Conservation (phyloP, 2,888 invertebrate species). For the Metacarcinus magister region DNA sequence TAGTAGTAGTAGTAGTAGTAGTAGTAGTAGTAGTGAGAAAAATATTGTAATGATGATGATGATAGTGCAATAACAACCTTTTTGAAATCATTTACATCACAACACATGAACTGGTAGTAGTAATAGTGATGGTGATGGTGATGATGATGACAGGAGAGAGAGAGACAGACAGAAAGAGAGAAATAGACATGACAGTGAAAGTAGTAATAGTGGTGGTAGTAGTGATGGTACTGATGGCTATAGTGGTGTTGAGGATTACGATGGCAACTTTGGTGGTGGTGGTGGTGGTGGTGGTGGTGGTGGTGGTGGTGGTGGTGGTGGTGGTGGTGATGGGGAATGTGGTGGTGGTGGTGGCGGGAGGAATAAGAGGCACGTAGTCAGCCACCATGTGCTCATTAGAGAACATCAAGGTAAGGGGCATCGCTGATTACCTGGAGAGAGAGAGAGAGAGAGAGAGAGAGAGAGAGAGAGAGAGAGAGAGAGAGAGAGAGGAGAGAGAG, state of each 20-base stretch:
- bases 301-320: neutral
- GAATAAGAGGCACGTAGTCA: slow-evolving; percentile 38
- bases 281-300: neutral
- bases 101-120: neutral
- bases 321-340: slow-evolving; percentile 1
- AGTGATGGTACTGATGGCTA: neutral
- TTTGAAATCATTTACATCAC: no score
- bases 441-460: slow-evolving; percentile 42
- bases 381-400: slow-evolving; percentile 39
- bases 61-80: no score
- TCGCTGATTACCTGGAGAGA: slow-evolving; percentile 3
- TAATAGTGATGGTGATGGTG: neutral
- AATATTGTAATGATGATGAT: no score
- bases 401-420: neutral
- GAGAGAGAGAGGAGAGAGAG: neutral
- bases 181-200: neutral
- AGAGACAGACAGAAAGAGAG: neutral
- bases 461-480: slow-evolving; percentile 51
- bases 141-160: neutral
- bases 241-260: neutral
- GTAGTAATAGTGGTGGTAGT: slow-evolving; percentile 8
- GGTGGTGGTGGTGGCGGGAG: slow-evolving; percentile 40
- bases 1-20: no score
- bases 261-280: neutral
- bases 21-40: no score